Evolutionary conservation across 2,888 invertebrate genomes (phyloP), one percentile per base, ranked within the genome.

Genomic region (Saturnia japonica): DNA sequence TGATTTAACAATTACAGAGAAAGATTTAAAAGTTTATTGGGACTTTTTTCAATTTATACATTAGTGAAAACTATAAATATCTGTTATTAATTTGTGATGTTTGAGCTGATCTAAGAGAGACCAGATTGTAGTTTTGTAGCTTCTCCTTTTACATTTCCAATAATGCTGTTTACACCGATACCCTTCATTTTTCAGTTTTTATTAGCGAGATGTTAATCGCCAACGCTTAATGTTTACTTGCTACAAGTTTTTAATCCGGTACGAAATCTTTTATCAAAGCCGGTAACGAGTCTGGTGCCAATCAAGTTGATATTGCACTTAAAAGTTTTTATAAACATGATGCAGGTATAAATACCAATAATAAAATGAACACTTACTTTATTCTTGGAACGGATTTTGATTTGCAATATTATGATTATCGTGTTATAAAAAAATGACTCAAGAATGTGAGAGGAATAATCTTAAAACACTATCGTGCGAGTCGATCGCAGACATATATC

Each of bases 161-260:
- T 90, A 87, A 86, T 89, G 88, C 87, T 86, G 89, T 89, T 88
- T 85, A 83, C 87, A 85, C 86, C 83, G 85, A 88, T 85, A 88
- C 86, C 85, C 82, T 86, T 88, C 83, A 88, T 90, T 90, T 88
- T 80, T 84, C 22, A n/a, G 22, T 86, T 89, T 88, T 81, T 86
- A 80, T 82, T 80, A 72, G 80, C 81, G 80, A 88, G 88, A 90
- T 87, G 86, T 88, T 89, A 89, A 91, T 89, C 85, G 87, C 86
- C 84, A 85, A 12, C 57, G 57, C 11, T 51, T n/a, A 25, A 57
- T 25, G 12, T 89, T 88, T 86, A 87, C 86, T 82, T 84, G 84
- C 77, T 72, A 74, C 78, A 73, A 75, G 82, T 84, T 87, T 79
- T 85, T 85, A 83, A 82, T 80, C 70, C 76, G 73, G 74, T 85